phyloP scores from a whole-genome alignment of 2,888 invertebrate genomes.

The Cyclophora punctaria region DNA sequence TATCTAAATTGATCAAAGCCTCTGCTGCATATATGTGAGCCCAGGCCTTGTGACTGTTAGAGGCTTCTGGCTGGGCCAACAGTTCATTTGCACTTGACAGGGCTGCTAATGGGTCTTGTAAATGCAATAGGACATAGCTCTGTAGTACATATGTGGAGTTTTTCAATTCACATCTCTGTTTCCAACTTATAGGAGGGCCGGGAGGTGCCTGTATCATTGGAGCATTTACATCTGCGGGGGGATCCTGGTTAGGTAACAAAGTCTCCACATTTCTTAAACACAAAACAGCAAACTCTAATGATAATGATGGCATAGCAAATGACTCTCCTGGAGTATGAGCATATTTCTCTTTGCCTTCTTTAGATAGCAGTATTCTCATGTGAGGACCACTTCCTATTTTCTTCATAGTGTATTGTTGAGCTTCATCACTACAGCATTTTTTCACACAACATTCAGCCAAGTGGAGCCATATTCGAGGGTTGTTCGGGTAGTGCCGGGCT shows the following conservation, averaged over 20 bases:
- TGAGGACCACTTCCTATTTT: conserved; percentile 66
- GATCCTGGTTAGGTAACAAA: conserved; percentile 77
- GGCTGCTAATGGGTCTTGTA: conserved; percentile 88
- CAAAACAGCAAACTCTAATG: conserved; percentile 91
- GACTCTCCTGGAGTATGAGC: conserved; percentile 76
- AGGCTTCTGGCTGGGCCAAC: conserved; percentile 79
- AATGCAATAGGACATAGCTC: conserved; percentile 88
- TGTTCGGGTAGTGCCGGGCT: conserved; percentile 88
- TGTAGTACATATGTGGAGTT: conserved; percentile 84
- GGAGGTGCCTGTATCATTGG: conserved; percentile 72
- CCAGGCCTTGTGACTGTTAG: conserved; percentile 78
- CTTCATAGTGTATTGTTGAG: conserved; percentile 57
- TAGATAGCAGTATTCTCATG: conserved; percentile 52
- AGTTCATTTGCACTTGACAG: conserved; percentile 85
- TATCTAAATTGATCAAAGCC: conserved; percentile 86
- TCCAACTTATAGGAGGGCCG: conserved; percentile 77
- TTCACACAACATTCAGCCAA: conserved; percentile 94
- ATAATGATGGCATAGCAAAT: conserved; percentile 89
- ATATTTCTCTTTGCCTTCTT: conserved; percentile 58
- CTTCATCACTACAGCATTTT: conserved; percentile 76
- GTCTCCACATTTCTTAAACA: conserved; percentile 90
- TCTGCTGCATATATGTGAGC: conserved; percentile 94
- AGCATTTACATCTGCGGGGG: conserved; percentile 43
- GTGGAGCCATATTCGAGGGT: conserved; percentile 93
- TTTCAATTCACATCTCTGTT: conserved; percentile 75